These are phyloP conservation scores for Ophion costatus DNA, from an alignment of 2,888 invertebrate species.

Conservation along the genomic window DNA sequence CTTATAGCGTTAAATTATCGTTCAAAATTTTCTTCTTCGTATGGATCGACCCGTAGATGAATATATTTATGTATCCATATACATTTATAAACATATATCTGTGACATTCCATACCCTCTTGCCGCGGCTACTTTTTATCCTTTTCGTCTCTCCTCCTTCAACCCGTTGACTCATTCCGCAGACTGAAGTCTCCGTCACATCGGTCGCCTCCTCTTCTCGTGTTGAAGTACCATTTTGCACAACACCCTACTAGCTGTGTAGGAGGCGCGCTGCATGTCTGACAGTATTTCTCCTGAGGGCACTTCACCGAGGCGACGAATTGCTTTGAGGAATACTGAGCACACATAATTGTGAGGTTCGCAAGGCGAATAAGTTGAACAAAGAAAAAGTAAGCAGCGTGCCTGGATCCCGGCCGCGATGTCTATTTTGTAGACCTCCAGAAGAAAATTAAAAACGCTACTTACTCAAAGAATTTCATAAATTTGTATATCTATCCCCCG, in stretches of 20 bases:
- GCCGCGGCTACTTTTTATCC: neutral
- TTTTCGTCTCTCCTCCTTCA: constrained; percentile 6
- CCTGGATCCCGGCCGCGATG: constrained; percentile 10
- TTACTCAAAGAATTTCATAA: neutral
- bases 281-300: constrained; percentile 52
- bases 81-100: neutral
- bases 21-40: neutral
- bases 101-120: neutral
- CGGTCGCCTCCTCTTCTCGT: constrained; percentile 53
- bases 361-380: constrained; percentile 36
- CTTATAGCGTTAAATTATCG: neutral
- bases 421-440: neutral
- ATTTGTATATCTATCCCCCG: neutral
- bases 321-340: constrained; percentile 52
- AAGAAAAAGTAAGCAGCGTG: constrained; percentile 14
- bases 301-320: constrained; percentile 51
- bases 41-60: constrained; percentile 2
- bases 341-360: constrained; percentile 64
- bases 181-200: constrained; percentile 62
- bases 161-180: constrained; percentile 49
- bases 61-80: neutral
- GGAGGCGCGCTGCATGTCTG: constrained; percentile 36
- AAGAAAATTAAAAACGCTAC: neutral
- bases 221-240: constrained; percentile 42
- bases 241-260: constrained; percentile 11